A percentile compares a stretch with the other conserved stretches of the same genome.
These are phyloP conservation scores for Mactromeris polynyma DNA, from an alignment of 2,888 invertebrate species.

Conservation along the genomic window DNA sequence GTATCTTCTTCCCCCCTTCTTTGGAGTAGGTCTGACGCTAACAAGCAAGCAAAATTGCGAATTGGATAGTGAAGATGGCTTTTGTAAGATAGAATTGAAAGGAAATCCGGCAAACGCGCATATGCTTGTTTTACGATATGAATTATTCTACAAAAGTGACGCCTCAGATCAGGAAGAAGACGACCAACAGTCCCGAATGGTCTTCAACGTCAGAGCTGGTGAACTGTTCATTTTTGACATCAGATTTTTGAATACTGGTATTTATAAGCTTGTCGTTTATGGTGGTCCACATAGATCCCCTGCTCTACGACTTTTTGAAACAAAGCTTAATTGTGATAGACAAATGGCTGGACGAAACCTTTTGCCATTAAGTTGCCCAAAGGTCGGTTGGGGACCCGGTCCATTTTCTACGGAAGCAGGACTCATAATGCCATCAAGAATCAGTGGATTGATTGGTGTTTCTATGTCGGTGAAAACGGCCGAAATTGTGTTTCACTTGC, in stretches of 20 bases:
- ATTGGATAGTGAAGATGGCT: slow-evolving; percentile 43
- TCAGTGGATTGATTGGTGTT: slow-evolving; percentile 61
- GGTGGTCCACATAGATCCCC: slow-evolving; percentile 65
- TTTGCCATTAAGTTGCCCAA: slow-evolving; percentile 56
- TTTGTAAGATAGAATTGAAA: slow-evolving; percentile 57
- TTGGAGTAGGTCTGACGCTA: slow-evolving; percentile 58
- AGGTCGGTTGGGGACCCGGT: slow-evolving; percentile 70
- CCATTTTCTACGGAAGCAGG: slow-evolving; percentile 60
- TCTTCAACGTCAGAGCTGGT: slow-evolving; percentile 63
- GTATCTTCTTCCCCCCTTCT: slow-evolving; percentile 67
- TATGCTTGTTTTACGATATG: slow-evolving; percentile 61
- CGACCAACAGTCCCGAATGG: slow-evolving; percentile 55
- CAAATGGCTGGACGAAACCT: slow-evolving; percentile 40
- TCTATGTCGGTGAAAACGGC: slow-evolving; percentile 34
- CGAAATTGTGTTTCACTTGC: slow-evolving; percentile 59
- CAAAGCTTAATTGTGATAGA: slow-evolving; percentile 58
- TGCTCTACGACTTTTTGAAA: slow-evolving; percentile 61
- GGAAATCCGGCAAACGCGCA: slow-evolving; percentile 62
- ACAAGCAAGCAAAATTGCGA: slow-evolving; percentile 49
- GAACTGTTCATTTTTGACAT: slow-evolving; percentile 63
- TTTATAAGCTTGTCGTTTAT: slow-evolving; percentile 66
- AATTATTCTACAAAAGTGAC: slow-evolving; percentile 57
- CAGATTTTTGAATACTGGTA: slow-evolving; percentile 61
- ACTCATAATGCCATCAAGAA: slow-evolving; percentile 64
- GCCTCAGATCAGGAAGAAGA: slow-evolving; percentile 22